These are phyloP conservation scores for Actinostola sp. DNA, from an alignment of 92 coral and sea anemone genomes.

Conservation along the genomic window DNA sequence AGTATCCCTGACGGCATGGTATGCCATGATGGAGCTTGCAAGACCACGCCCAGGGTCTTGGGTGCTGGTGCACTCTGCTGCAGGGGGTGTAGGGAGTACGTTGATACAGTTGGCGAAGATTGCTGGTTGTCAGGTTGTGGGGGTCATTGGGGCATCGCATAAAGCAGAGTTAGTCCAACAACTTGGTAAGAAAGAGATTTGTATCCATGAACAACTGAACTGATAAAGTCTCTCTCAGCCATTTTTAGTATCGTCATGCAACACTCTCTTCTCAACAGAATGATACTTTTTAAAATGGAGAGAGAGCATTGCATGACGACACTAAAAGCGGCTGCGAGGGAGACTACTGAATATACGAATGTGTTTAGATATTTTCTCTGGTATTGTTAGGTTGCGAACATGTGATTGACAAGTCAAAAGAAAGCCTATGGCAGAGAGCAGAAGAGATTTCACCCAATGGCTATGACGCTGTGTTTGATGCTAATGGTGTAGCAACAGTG, in stretches of 20 bases:
- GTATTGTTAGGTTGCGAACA: slow-evolving; percentile 78
- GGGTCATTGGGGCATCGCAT: slow-evolving; percentile 90
- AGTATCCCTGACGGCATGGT: slow-evolving; percentile 96
- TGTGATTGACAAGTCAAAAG: slow-evolving; percentile 91
- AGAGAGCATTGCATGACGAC: too few relatives aligned
- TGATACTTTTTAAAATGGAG: too few relatives aligned
- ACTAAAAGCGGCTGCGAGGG: too few relatives aligned
- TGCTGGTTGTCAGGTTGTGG: slow-evolving; percentile 94
- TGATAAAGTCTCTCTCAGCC: too few relatives aligned
- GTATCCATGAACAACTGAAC: background rate
- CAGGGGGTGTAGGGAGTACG: slow-evolving; percentile 99
- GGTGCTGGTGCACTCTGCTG: slow-evolving; percentile 97
- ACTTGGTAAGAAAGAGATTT: slow-evolving; percentile 60
- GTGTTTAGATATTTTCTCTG: too few relatives aligned
- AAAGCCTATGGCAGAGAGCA: slow-evolving; percentile 81
- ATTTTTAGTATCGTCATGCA: too few relatives aligned
- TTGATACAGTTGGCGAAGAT: slow-evolving; percentile 97
- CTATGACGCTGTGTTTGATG: slow-evolving; percentile 89
- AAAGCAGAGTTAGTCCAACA: slow-evolving; percentile 69
- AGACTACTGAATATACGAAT: too few relatives aligned
- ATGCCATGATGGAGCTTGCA: slow-evolving; percentile 90
- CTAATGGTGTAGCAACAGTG: slow-evolving; percentile 94
- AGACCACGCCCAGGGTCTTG: slow-evolving; percentile 86
- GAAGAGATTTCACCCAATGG: slow-evolving; percentile 67
- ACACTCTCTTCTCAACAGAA: too few relatives aligned